These are phyloP conservation scores for Sylvilagus floridanus DNA, from an alignment of 2,797 vertebrate species.

Conservation along the genomic window DNA sequence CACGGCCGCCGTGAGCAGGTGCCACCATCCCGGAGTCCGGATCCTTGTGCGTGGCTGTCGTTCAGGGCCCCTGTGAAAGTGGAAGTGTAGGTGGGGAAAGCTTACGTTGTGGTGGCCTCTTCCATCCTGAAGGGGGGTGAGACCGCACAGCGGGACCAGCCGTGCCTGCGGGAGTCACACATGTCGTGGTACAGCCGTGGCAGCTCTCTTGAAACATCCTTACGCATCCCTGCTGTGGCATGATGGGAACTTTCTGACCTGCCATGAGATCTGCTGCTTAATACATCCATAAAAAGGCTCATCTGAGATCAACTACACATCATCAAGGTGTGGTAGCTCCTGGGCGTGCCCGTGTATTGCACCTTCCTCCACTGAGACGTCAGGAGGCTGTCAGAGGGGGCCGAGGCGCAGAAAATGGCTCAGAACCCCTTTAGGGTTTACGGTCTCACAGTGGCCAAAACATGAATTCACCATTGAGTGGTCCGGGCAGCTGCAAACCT, in stretches of 20 bases:
- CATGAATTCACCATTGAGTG: not conserved
- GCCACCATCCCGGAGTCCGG: not conserved
- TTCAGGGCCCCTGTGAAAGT: not conserved
- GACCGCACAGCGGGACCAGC: not conserved
- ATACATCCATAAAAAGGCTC: not conserved
- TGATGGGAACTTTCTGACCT: not conserved
- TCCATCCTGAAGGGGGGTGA: not conserved
- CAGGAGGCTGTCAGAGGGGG: not conserved
- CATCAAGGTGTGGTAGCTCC: not conserved
- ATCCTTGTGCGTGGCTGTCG: not conserved
- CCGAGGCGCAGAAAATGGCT: not conserved
- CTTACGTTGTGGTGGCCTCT: not conserved
- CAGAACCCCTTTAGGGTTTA: not conserved
- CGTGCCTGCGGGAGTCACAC: not conserved
- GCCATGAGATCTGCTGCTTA: not conserved
- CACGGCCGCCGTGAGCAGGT: not conserved
- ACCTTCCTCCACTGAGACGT: not conserved
- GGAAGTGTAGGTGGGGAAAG: not conserved
- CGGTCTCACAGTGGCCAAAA: not conserved
- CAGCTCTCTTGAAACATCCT: not conserved
- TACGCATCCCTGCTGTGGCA: not conserved
- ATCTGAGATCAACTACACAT: fast-evolving
- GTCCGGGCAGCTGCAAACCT: not conserved
- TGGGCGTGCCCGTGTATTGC: not conserved
- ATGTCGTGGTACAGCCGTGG: not conserved